These are phyloP conservation scores for Coreoperca whiteheadi DNA, from an alignment of 2,113 vertebrate genomes.

Conservation along the genomic window DNA sequence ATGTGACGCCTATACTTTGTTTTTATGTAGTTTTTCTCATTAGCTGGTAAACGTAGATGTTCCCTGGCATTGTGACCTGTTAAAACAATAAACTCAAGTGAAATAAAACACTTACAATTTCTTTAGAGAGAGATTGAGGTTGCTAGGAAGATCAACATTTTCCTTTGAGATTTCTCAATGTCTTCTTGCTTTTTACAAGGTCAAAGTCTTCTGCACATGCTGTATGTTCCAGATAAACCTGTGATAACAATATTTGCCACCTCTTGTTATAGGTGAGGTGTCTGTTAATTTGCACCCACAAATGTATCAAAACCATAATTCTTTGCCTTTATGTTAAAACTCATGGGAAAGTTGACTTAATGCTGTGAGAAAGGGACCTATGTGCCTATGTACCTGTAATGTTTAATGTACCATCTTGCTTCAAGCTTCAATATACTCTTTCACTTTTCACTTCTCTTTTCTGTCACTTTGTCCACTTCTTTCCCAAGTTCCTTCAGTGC, in stretches of 20 bases:
- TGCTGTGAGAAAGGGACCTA: not conserved
- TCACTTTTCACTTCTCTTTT: not conserved
- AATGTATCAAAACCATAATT: not conserved
- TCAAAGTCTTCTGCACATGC: no score
- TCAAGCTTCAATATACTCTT: not conserved
- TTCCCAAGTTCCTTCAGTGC: conserved; percentile 6
- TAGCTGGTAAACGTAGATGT: not conserved
- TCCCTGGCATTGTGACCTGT: not conserved
- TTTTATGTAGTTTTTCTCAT: not conserved
- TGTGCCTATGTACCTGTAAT: not conserved
- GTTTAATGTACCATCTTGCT: not conserved
- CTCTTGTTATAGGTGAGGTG: not conserved
- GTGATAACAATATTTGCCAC: not conserved
- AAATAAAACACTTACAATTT: not conserved
- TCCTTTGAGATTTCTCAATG: not conserved
- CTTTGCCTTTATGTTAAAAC: not conserved
- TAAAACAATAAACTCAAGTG: no score
- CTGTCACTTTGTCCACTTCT: conserved; percentile 7
- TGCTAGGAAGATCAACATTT: not conserved
- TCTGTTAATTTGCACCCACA: not conserved
- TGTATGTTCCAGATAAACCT: not conserved
- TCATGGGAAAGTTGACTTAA: not conserved
- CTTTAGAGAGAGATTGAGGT: not conserved
- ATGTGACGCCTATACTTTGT: not conserved
- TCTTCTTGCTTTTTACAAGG: no score